phyloP scores from a whole-genome alignment of 2,888 invertebrate genomes.

The Chorisops tibialis region DNA sequence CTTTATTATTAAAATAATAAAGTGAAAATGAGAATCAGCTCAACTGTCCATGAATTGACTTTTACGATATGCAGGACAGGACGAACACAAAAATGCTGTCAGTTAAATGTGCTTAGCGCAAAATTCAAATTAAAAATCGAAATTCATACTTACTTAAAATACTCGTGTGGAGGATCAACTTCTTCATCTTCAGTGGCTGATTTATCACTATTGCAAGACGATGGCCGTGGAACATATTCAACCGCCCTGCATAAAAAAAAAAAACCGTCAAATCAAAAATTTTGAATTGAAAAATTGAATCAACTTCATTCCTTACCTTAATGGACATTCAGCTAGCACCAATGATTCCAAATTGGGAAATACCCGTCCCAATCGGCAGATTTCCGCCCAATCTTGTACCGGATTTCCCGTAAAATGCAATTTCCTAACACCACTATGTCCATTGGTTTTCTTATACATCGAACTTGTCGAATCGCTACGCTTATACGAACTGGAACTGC shows the following conservation, averaged over 20 bases:
- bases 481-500: slow-evolving; percentile 24
- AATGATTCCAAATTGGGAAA: slow-evolving; percentile 84
- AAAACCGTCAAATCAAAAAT: not conserved
- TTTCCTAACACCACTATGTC: slow-evolving; percentile 69
- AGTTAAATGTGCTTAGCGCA: no score
- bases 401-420: slow-evolving; percentile 87
- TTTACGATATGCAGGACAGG: no score
- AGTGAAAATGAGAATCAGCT: no score
- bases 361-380: slow-evolving; percentile 76
- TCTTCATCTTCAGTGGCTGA: slow-evolving; percentile 56
- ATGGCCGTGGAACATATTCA: slow-evolving; percentile 35
- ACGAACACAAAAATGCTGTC: no score
- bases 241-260: slow-evolving; percentile 34
- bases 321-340: slow-evolving; percentile 81
- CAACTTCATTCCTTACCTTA: slow-evolving; percentile 52
- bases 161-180: slow-evolving; percentile 59
- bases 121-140: not conserved
- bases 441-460: slow-evolving; percentile 44
- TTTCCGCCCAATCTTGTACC: slow-evolving; percentile 78
- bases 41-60: no score
- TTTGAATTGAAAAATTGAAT: no score
- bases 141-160: slow-evolving; percentile 56
- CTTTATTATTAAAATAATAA: no score
- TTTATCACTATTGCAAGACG: slow-evolving; percentile 46
- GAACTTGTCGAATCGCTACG: slow-evolving; percentile 34